These are phyloP conservation scores for Sciurus vulgaris DNA, from an alignment of 2,797 vertebrate genomes.

Conservation along the genomic window DNA sequence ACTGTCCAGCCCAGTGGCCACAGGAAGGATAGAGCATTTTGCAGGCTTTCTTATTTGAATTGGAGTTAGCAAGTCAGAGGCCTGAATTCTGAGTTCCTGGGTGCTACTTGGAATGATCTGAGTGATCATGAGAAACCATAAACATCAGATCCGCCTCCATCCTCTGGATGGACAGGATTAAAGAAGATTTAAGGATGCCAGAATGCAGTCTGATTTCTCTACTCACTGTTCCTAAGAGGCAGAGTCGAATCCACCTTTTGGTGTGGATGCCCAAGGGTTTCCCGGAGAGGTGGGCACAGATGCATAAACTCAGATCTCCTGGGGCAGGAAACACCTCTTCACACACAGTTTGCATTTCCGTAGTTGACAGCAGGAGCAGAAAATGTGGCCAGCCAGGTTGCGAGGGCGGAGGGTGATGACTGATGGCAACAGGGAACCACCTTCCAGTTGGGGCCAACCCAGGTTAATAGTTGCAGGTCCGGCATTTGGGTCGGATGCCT, in stretches of 20 bases:
- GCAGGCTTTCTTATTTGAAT: slow-evolving; percentile 5
- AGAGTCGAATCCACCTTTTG: not conserved
- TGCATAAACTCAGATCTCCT: not conserved
- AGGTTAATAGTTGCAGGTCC: not conserved
- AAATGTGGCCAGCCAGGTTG: slow-evolving; percentile 21
- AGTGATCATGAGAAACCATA: not conserved
- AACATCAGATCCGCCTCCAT: not conserved
- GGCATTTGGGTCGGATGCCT: slow-evolving; percentile 25
- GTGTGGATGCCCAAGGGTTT: not conserved
- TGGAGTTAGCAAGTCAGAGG: not conserved
- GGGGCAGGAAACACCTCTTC: slow-evolving; percentile 21
- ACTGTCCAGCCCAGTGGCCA: not conserved
- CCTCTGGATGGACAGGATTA: not conserved
- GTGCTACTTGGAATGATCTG: not conserved
- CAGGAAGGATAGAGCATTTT: not conserved
- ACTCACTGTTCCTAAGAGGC: slow-evolving; percentile 20
- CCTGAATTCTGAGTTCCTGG: slow-evolving; percentile 21
- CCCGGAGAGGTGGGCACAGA: not conserved
- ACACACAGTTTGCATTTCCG: not conserved
- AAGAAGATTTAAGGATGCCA: not conserved
- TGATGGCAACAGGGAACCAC: not conserved
- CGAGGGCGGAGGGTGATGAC: not conserved
- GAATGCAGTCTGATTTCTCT: not conserved
- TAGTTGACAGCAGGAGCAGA: slow-evolving; percentile 4
- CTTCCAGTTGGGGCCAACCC: not conserved